Evolutionary conservation across 2,888 invertebrate genomes (phyloP), one percentile per base, ranked within the genome.

Genomic region (Deilephila porcellus): DNA sequence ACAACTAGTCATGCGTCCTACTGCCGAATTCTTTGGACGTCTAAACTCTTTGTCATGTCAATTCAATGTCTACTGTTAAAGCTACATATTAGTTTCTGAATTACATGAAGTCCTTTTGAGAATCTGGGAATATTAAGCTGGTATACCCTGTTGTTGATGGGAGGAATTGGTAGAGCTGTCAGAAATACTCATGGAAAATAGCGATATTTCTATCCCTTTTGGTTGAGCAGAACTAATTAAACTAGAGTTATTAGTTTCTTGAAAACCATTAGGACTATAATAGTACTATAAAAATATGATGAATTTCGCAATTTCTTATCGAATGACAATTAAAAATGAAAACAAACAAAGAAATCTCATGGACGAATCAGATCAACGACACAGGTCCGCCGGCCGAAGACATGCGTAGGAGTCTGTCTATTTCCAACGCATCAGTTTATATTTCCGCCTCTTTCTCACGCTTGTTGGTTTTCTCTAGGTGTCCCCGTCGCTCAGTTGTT

Each of bases 381-480:
- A 89, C 87, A 85, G 90, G 89, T 90, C 82, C 81, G 82, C 83
- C 79, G 80, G 80, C 81, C 78, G 80, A 81, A 77, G 81, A 78
- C 84, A 84, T 91, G 93, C 93, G 93, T 94, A 89, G 93, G 94
- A 90, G 92, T 90, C 75, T 80, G 80, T 90, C 93, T 93, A 94
- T 94, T 94, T 93, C 87, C 80, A 90, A 85, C 85, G 73, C 78
- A 83, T 84, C 80, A 85, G 88, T 91, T 89, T 88, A 80, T 90
- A 86, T 84, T 72, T 78, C 83, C 75, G 75, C 88, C 88, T 83
- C 86, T 71, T 80, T 90, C 84, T 76, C 56, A 72, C 83, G 53
- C 76, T n/a, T 56, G 29, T 64, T 14, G 64, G 75, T 71, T 74
- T 59, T 76, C 80, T 89, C 81, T 74, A 29, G 76, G 79, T 79